Evolutionary conservation across 2,888 invertebrate genomes (phyloP).

Genomic region (Odontocerum albicorne): DNA sequence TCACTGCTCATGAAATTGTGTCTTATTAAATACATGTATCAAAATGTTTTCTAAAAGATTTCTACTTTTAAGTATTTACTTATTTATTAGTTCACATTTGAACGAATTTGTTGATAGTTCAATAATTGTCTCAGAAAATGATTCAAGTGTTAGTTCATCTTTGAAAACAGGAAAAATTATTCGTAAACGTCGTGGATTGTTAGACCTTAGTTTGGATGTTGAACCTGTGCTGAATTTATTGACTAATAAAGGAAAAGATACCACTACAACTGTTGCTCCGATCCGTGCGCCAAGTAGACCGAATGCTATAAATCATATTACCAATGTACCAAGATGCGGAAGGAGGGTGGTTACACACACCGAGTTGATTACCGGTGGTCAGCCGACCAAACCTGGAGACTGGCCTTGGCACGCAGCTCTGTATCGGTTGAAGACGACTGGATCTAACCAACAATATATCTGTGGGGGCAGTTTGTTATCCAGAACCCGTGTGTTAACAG

Average conservation of each 20-base stretch:
- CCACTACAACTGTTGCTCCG: not conserved
- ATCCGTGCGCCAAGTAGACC: not conserved
- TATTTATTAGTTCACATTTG: too few relatives aligned
- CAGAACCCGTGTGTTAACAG: conserved; percentile 44
- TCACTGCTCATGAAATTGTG: not conserved
- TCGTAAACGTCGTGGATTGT: conserved; percentile 10
- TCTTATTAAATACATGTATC: not conserved
- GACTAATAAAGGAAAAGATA: not conserved
- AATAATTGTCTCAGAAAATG: too few relatives aligned
- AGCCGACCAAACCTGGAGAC: conserved; percentile 45
- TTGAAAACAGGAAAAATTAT: not conserved
- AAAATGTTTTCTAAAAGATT: conserved; percentile 12
- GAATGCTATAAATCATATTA: not conserved
- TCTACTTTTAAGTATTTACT: too few relatives aligned
- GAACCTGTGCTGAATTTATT: conserved; percentile 15
- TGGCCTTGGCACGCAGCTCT: conserved; percentile 52
- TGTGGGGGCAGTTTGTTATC: conserved; percentile 48
- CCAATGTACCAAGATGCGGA: conserved; percentile 40
- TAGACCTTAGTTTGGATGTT: conserved; percentile 16
- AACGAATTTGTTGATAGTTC: too few relatives aligned
- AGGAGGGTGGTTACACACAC: conserved; percentile 42
- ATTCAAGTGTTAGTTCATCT: not conserved
- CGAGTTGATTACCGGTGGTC: conserved; percentile 45
- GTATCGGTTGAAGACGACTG: conserved; percentile 39
- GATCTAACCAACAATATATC: conserved; percentile 41